Percentiles rank a stretch among this genome's conserved stretches.
Conservation (phyloP, 2,113 vertebrate genomes). For the Emydocephalus ijimae region DNA sequence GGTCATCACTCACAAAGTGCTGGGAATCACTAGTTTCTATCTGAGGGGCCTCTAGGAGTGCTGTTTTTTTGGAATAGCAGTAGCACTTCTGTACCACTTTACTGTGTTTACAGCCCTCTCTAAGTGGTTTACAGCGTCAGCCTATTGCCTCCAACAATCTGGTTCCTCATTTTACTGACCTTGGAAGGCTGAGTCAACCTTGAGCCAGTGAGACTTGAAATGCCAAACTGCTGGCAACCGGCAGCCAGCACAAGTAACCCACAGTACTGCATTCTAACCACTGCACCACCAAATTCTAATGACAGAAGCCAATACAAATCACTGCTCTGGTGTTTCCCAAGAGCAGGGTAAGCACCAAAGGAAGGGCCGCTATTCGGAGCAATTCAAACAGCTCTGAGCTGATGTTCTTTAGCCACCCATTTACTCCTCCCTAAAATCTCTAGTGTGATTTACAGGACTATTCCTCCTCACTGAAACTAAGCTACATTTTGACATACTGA, state of each 20-base stretch:
- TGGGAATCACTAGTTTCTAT: not conserved
- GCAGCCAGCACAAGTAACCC: too few species aligned
- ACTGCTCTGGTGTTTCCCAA: rapidly evolving
- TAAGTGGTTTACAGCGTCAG: too few species aligned
- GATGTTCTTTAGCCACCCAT: not conserved
- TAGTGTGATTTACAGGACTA: not conserved
- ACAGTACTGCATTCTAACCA: too few species aligned
- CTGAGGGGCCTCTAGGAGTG: not conserved
- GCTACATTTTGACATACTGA: not conserved
- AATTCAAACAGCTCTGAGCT: not conserved
- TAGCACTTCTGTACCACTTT: too few species aligned
- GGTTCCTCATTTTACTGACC: too few species aligned
- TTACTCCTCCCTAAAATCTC: not conserved
- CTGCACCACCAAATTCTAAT: not conserved
- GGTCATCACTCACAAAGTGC: not conserved
- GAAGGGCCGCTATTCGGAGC: not conserved
- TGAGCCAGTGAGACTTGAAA: too few species aligned
- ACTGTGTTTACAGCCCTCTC: too few species aligned
- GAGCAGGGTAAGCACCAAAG: not conserved
- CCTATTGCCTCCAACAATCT: too few species aligned
- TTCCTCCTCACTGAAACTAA: not conserved
- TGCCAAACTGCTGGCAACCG: too few species aligned
- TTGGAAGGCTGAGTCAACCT: too few species aligned
- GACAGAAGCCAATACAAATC: not conserved
- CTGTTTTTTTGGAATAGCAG: not conserved